Conservation (phyloP, 1,140 invertebrate genomes). For the Semibalanus balanoides region DNA sequence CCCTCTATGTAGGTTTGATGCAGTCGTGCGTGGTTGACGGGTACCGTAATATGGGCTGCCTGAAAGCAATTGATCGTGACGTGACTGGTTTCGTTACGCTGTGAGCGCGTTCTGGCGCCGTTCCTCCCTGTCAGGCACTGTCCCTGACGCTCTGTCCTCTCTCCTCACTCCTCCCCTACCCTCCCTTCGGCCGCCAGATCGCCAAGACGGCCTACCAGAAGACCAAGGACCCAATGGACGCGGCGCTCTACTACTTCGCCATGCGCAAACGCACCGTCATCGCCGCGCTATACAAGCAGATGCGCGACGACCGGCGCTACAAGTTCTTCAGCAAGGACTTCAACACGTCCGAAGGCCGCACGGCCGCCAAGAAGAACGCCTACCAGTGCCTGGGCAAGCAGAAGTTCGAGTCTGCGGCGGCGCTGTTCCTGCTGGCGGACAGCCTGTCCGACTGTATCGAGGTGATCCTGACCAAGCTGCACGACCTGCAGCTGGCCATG, state of each 20-base stretch:
- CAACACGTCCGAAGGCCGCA: conserved; percentile 78
- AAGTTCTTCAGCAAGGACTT: conserved; percentile 94
- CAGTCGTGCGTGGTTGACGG: too few relatives aligned
- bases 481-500: conserved; percentile 92
- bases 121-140: not conserved
- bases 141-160: not conserved
- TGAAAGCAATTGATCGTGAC: too few relatives aligned
- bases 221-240: conserved; percentile 89
- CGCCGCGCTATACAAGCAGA: conserved; percentile 86
- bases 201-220: conserved; percentile 80
- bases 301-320: conserved; percentile 81
- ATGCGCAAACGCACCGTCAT: conserved; percentile 97
- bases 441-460: conserved; percentile 89
- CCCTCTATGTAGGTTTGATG: too few relatives aligned
- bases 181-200: conserved; percentile 36
- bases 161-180: too few relatives aligned
- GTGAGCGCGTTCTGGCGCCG: too few relatives aligned
- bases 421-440: conserved; percentile 83
- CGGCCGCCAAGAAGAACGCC: conserved; percentile 93
- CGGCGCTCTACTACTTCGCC: conserved; percentile 91
- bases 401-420: conserved; percentile 35
- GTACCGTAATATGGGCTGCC: too few relatives aligned
- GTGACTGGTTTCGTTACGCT: too few relatives aligned
- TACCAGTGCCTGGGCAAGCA: conserved; percentile 91
- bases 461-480: conserved; percentile 75